phyloP scores from a whole-genome alignment of 2,113 vertebrate genomes.

The Ancistrus triradiatus region DNA sequence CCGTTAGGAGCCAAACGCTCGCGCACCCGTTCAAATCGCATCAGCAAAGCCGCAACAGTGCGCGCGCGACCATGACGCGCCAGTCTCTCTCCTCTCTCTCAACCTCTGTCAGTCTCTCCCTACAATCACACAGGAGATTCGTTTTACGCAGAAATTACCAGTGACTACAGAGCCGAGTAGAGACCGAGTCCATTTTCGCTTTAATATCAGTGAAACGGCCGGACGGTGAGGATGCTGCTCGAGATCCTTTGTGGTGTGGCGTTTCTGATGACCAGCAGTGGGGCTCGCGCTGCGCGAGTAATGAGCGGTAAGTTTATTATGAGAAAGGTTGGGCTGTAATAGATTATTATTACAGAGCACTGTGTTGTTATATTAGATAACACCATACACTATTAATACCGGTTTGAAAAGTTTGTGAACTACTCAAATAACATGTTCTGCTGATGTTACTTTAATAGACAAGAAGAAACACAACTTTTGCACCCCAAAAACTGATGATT shows the following conservation, averaged over 20 bases:
- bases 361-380: no score
- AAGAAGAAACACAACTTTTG: no score
- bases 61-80: background rate
- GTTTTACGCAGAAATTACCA: background rate
- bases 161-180: background rate
- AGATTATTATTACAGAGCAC: no score
- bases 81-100: background rate
- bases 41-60: background rate
- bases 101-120: background rate
- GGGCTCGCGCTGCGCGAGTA: slow-evolving; percentile 43
- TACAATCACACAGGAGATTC: background rate
- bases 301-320: slow-evolving; percentile 50
- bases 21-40: background rate
- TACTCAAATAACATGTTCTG: no score
- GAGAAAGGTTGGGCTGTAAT: no score
- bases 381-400: no score
- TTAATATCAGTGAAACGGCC: background rate
- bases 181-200: background rate
- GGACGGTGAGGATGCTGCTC: slow-evolving; percentile 35
- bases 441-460: no score
- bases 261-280: slow-evolving; percentile 19
- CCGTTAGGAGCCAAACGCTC: background rate
- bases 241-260: slow-evolving; percentile 35
- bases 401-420: no score
- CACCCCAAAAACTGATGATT: no score